Conservation (phyloP, 2,797 vertebrate genomes). For the Leptoclinus maculatus region DNA sequence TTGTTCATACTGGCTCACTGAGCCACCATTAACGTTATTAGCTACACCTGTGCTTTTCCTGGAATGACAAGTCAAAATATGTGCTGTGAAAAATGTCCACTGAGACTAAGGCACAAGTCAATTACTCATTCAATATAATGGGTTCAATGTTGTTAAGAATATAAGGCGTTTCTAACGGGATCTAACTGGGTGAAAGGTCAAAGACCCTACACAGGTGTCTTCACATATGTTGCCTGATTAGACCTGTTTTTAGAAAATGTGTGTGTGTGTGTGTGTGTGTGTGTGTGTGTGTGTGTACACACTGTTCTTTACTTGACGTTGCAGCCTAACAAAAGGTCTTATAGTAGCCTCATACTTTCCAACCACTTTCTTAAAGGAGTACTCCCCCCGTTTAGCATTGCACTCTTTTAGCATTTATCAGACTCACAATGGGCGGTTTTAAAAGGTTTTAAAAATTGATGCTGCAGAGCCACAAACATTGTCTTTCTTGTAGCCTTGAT, state of each 20-base stretch:
- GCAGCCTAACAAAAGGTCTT: background rate
- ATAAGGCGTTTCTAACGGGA: background rate
- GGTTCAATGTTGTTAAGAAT: background rate
- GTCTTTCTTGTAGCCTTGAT: background rate
- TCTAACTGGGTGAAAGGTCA: background rate
- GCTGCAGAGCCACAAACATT: background rate
- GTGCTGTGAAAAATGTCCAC: background rate
- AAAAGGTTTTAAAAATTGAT: background rate
- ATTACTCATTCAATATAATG: background rate
- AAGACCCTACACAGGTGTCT: background rate
- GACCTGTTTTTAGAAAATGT: background rate
- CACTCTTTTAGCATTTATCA: background rate
- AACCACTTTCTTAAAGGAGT: background rate
- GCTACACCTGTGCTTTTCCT: background rate
- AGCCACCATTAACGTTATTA: background rate
- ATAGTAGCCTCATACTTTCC: background rate
- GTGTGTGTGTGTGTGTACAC: background rate
- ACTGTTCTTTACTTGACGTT: background rate
- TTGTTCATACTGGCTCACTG: background rate
- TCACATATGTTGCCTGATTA: background rate
- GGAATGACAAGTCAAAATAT: background rate
- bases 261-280: background rate
- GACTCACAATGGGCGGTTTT: background rate
- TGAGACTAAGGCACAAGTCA: no score
- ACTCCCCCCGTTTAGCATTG: background rate